Evolutionary conservation across 2,888 invertebrate genomes (phyloP).

Genomic region (Gastrophysa polygoni): DNA sequence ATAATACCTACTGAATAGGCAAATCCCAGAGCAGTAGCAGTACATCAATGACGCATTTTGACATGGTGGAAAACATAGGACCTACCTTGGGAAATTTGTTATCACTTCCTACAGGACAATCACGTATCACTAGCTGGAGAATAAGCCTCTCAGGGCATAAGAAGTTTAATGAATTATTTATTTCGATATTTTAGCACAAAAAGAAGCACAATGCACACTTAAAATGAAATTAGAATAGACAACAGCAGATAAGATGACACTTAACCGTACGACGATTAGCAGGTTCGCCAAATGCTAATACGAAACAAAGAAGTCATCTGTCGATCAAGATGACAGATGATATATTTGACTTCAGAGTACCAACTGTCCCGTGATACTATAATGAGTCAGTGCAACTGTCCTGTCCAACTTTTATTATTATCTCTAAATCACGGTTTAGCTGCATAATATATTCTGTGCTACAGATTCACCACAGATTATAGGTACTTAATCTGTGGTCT

Average conservation of each 20-base stretch:
- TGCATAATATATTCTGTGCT: no score
- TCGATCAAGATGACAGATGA: background rate
- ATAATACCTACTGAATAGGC: conserved; percentile 7
- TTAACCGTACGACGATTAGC: conserved; percentile 24
- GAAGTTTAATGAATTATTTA: conserved; percentile 40
- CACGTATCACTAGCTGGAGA: conserved; percentile 43
- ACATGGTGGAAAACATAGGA: conserved; percentile 55
- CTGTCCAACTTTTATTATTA: no score
- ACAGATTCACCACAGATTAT: no score
- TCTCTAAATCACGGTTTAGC: no score
- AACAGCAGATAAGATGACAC: conserved; percentile 46
- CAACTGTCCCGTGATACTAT: no score
- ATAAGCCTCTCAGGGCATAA: conserved; percentile 46
- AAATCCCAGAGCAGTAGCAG: conserved; percentile 37
- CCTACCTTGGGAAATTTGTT: conserved; percentile 50
- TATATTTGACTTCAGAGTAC: background rate
- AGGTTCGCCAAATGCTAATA: background rate
- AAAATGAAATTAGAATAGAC: conserved; percentile 44
- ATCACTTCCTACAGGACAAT: conserved; percentile 36
- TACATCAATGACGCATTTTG: conserved; percentile 55
- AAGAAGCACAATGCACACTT: conserved; percentile 46
- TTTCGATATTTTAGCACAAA: conserved; percentile 44
- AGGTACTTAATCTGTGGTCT: no score
- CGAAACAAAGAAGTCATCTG: no score
- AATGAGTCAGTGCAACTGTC: no score